Percentiles rank a stretch among this genome's conserved stretches.
These are phyloP conservation scores for Cotesia glomerata DNA, from an alignment of 1,140 invertebrate species.

Conservation along the genomic window DNA sequence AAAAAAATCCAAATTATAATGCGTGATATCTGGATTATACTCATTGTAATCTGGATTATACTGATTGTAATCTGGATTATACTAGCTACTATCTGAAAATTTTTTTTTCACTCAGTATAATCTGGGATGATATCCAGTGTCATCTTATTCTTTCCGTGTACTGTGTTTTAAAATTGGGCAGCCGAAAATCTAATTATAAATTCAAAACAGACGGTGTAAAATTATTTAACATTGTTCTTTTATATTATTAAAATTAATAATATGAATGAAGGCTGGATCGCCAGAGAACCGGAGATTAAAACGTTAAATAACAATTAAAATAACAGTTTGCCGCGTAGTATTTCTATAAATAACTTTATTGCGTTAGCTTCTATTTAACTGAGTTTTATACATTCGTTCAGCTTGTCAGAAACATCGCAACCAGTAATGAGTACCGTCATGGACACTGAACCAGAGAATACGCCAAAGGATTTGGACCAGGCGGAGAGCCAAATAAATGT, in stretches of 20 bases:
- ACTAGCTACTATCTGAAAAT: too few relatives aligned
- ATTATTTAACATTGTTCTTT: too few relatives aligned
- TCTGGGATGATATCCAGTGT: too few relatives aligned
- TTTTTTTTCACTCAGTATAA: too few relatives aligned
- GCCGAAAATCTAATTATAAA: too few relatives aligned
- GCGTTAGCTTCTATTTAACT: not conserved
- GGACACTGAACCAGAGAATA: slow-evolving; percentile 11
- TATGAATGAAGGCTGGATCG: not conserved
- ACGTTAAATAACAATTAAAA: not conserved
- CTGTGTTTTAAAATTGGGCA: too few relatives aligned
- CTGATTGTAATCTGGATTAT: too few relatives aligned
- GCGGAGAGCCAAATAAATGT: not conserved
- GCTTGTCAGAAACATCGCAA: slow-evolving; percentile 19
- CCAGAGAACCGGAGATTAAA: not conserved
- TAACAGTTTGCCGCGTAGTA: not conserved
- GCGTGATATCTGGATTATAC: too few relatives aligned
- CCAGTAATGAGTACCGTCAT: slow-evolving; percentile 17
- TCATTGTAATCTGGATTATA: too few relatives aligned
- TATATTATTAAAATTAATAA: not conserved
- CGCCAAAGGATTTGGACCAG: not conserved
- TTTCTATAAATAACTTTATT: slow-evolving; percentile 19
- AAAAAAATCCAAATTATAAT: too few relatives aligned
- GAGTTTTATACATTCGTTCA: slow-evolving; percentile 10
- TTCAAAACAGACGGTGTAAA: too few relatives aligned
- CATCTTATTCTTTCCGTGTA: too few relatives aligned